Percentiles rank a stretch among this genome's conserved stretches.
Evolutionary conservation across 2,797 vertebrate species (phyloP).

Genomic region (Coccyzus lansbergi): DNA sequence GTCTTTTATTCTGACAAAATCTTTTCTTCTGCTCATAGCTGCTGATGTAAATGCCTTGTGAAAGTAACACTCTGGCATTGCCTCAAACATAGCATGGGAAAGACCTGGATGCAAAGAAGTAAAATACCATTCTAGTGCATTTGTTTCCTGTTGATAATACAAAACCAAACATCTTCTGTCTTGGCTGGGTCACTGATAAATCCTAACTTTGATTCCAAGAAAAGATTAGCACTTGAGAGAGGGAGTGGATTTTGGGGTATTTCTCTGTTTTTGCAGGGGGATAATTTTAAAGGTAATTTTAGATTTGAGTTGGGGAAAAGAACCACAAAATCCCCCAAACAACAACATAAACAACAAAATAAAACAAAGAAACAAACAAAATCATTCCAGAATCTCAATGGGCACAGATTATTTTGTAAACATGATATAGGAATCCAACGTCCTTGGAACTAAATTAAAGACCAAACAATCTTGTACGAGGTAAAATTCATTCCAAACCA

Average conservation of each 20-base stretch:
- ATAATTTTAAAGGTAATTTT: not conserved
- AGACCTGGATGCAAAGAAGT: constrained; percentile 19
- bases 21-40: constrained; percentile 25
- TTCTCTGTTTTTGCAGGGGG: not conserved
- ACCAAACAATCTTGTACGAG: not conserved
- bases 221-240: not conserved
- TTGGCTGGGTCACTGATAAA: not conserved
- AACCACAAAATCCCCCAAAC: too few species aligned
- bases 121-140: not conserved
- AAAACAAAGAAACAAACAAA: not conserved
- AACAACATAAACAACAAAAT: not conserved
- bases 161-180: not conserved
- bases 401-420: fast-evolving
- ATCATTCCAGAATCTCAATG: not conserved
- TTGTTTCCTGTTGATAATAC: constrained; percentile 5
- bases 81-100: not conserved
- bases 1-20: constrained; percentile 42
- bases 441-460: not conserved
- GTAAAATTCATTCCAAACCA: not conserved
- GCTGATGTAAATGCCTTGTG: not conserved
- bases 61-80: not conserved
- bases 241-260: not conserved
- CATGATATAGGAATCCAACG: fast-evolving
- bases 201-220: not conserved
- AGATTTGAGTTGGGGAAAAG: too few species aligned